A percentile compares a stretch with the other conserved stretches of the same genome.
phyloP scores from a whole-genome alignment of 2,888 invertebrate genomes.

The Archips crataeganus region DNA sequence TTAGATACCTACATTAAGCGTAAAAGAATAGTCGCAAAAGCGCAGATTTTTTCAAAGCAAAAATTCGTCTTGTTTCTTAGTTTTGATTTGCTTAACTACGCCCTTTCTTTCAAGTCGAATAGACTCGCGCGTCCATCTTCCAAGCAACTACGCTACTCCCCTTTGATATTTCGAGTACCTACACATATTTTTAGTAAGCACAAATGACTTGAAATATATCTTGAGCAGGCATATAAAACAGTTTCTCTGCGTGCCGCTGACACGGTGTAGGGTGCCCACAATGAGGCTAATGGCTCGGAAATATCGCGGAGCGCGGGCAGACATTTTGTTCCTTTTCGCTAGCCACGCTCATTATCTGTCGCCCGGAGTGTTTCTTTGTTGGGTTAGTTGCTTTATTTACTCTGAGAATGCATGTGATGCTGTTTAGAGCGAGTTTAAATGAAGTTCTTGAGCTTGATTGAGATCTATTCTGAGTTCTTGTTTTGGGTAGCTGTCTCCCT shows the following conservation, averaged over 20 bases:
- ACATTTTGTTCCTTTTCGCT: conserved; percentile 80
- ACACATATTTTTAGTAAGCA: conserved; percentile 39
- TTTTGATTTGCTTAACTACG: too few species aligned
- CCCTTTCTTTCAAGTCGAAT: too few species aligned
- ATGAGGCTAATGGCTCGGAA: conserved; percentile 82
- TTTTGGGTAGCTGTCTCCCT: not conserved
- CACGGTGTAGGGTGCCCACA: conserved; percentile 78
- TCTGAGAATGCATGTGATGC: conserved; percentile 47
- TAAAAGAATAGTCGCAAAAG: too few species aligned
- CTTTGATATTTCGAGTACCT: conserved; percentile 21
- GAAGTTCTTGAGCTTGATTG: conserved; percentile 16
- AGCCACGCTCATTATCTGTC: conserved; percentile 80
- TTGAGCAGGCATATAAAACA: conserved; percentile 40
- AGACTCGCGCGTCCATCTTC: conserved; percentile 1
- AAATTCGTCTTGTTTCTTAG: not conserved
- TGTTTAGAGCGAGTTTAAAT: conserved; percentile 27
- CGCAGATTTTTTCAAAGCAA: not conserved
- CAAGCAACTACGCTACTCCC: conserved; percentile 7
- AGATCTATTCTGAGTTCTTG: not conserved
- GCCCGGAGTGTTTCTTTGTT: conserved; percentile 75
- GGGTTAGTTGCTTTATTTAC: conserved; percentile 82
- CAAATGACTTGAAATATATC: conserved; percentile 38
- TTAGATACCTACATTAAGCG: too few species aligned
- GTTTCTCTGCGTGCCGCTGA: conserved; percentile 64
- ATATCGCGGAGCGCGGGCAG: conserved; percentile 72